Evolutionary conservation across 2,888 invertebrate genomes (phyloP).

Genomic region (Corbicula japonica): DNA sequence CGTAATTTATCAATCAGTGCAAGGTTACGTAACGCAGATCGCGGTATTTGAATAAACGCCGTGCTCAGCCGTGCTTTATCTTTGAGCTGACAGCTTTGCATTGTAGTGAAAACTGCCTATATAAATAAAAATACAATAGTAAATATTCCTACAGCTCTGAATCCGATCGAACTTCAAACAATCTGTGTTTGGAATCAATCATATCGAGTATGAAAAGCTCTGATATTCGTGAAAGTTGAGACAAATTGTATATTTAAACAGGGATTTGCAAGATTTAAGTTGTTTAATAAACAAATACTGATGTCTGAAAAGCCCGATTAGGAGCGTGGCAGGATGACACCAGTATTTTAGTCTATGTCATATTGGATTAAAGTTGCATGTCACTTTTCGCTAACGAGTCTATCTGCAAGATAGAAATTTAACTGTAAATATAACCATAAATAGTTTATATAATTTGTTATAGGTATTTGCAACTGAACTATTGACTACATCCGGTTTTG

Average conservation of each 20-base stretch:
- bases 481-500: too few species aligned
- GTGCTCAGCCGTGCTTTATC: conserved; percentile 41
- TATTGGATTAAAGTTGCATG: too few species aligned
- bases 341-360: too few species aligned
- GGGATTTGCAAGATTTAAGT: conserved; percentile 7
- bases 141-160: conserved; percentile 9
- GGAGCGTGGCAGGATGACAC: too few species aligned
- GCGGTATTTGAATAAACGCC: conserved; percentile 16
- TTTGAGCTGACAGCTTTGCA: background rate
- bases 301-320: conserved; percentile 27
- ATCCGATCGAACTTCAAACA: conserved; percentile 13
- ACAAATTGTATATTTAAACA: conserved; percentile 17
- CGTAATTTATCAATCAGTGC: conserved; percentile 32
- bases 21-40: conserved; percentile 38
- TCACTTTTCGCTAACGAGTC: too few species aligned
- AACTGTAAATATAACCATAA: too few species aligned
- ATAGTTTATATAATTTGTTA: too few species aligned
- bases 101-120: conserved; percentile 25
- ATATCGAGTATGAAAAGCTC: background rate
- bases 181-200: conserved; percentile 12
- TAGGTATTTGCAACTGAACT: too few species aligned
- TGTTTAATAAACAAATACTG: conserved; percentile 29
- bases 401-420: too few species aligned
- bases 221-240: conserved; percentile 26
- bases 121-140: conserved; percentile 11